phyloP scores from a whole-genome alignment of 2,888 invertebrate genomes.

The Syrista parreyssii region DNA sequence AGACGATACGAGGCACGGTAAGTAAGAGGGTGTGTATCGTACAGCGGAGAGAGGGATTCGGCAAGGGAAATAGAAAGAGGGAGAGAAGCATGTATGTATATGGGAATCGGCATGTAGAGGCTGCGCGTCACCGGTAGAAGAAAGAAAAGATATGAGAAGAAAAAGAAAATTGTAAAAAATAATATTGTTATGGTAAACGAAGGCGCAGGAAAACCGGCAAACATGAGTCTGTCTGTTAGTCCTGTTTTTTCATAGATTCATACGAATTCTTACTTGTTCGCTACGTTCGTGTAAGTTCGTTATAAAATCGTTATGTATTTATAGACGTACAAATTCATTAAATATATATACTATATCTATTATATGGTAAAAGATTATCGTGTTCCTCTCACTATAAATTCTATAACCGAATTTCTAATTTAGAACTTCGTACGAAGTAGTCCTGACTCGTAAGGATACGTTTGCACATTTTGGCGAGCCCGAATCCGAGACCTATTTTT shows the following conservation, averaged over 20 bases:
- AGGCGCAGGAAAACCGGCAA: constrained; percentile 2
- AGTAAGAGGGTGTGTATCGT: neutral
- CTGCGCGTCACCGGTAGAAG: constrained; percentile 3
- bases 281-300: neutral
- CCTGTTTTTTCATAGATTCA: neutral
- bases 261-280: neutral
- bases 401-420: neutral
- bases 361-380: neutral
- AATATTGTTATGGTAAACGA: constrained; percentile 18
- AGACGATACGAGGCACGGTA: neutral
- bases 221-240: neutral
- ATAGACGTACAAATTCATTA: neutral
- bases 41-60: neutral
- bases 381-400: neutral
- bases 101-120: constrained; percentile 32
- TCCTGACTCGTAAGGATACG: neutral
- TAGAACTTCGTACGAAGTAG: neutral
- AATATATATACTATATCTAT: neutral
- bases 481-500: neutral
- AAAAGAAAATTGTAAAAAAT: constrained; percentile 23
- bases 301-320: neutral
- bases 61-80: neutral
- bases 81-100: constrained; percentile 39
- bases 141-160: constrained; percentile 8
- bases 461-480: neutral